Conservation (phyloP, 1,140 invertebrate genomes). For the Papilio xuthus region DNA sequence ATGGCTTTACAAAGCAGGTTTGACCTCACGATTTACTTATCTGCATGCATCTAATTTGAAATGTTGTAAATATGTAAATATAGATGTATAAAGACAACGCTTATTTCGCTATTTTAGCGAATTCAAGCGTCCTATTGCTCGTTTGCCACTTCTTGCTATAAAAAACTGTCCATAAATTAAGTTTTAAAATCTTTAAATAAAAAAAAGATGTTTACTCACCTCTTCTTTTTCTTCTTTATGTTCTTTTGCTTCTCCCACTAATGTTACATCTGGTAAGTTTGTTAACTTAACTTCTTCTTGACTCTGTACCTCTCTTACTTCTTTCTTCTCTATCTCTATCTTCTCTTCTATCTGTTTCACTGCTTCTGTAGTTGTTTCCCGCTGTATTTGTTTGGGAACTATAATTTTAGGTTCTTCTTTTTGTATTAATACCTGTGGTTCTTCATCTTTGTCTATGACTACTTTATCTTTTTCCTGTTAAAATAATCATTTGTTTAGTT, state of each 20-base stretch:
- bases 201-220: slow-evolving; percentile 47
- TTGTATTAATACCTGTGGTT: slow-evolving; percentile 37
- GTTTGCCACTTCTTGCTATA: too few relatives aligned
- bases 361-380: slow-evolving; percentile 5
- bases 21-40: too few relatives aligned
- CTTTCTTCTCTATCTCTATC: slow-evolving; percentile 20
- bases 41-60: too few relatives aligned
- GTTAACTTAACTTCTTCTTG: slow-evolving; percentile 54
- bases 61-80: too few relatives aligned
- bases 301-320: slow-evolving; percentile 40
- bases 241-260: slow-evolving; percentile 61
- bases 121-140: too few relatives aligned
- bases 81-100: too few relatives aligned
- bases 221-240: slow-evolving; percentile 57
- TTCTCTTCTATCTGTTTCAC: slow-evolving; percentile 27
- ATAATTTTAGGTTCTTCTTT: slow-evolving; percentile 49
- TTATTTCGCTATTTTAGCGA: too few relatives aligned
- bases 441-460: slow-evolving; percentile 52
- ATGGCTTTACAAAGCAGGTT: too few relatives aligned
- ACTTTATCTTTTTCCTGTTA: slow-evolving; percentile 64
- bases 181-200: too few relatives aligned
- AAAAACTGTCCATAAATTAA: too few relatives aligned
- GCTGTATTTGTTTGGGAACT: slow-evolving; percentile 24
- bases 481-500: background rate
- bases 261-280: slow-evolving; percentile 67